Evolutionary conservation across 2,888 invertebrate species (phyloP).

Genomic region (Ectemnius lituratus): DNA sequence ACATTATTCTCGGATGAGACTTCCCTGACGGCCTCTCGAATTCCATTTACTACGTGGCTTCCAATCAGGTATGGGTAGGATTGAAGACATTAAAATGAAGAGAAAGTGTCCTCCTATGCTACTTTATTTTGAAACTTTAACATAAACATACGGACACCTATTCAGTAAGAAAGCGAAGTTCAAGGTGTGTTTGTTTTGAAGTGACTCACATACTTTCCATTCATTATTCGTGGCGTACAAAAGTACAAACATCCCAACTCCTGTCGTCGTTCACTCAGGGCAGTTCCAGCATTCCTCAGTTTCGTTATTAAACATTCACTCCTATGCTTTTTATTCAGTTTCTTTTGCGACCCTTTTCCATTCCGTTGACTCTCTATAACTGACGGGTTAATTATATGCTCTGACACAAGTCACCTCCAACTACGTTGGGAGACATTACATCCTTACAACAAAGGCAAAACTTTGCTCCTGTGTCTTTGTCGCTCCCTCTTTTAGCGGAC

Average conservation of each 20-base stretch:
- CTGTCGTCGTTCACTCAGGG: neutral
- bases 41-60: conserved; percentile 42
- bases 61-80: conserved; percentile 13
- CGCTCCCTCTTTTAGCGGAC: neutral
- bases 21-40: conserved; percentile 43
- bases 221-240: neutral
- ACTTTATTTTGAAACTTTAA: neutral
- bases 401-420: conserved; percentile 31
- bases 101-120: conserved; percentile 29
- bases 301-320: conserved; percentile 8
- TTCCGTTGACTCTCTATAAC: conserved; percentile 41
- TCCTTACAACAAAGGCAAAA: conserved; percentile 32
- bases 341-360: conserved; percentile 8
- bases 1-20: conserved; percentile 47
- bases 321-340: neutral
- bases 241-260: neutral
- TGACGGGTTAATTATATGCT: conserved; percentile 66
- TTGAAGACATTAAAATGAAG: conserved; percentile 11
- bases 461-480: conserved; percentile 19
- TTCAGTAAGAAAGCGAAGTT: too few species aligned
- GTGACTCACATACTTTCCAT: neutral
- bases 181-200: too few species aligned
- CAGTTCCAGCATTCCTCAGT: neutral
- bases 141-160: too few species aligned
- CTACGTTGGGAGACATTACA: conserved; percentile 33